Evolutionary conservation across 2,888 invertebrate species (phyloP), one percentile per base, ranked within the genome.

Genomic region (Sphinx pinastri): DNA sequence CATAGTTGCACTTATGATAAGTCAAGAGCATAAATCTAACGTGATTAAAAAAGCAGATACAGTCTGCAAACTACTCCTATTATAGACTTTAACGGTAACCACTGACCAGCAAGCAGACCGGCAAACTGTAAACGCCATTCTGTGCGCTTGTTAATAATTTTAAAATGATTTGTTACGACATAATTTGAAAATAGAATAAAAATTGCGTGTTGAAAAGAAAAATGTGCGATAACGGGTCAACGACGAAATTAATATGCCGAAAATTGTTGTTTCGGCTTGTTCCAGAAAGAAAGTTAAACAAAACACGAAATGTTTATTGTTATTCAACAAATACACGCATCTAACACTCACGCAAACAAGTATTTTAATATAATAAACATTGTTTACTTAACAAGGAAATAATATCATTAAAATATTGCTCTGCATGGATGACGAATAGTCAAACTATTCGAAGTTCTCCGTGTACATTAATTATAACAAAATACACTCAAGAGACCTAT

Each of bases 291-390:
- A 63, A 63, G 13, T 63, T 49, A 49, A 63, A 47, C 13, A 19
- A 25, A 63, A 63, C 63, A 63, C 63, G 63, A 49, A 63, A 63
- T 63, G 47, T 63, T 63, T 63, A 63, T 63, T 12, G 63, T 63
- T 63, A 63, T 63, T 49, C 49, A 63, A 63, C 63, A 63, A 63
- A 47, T 63, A 63, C 63, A 63, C 63, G 63, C 63, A 63, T 60
- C 60, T 49, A 13, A 63, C 47, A 63, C 63, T 63, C 63, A 63
- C 63, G 63, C 63, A 19, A 63, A 13, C 63, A 19, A 19, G 63
- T 49, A 63, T 63, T 63, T 60, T 63, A 49, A 63, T 63, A 63
- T 49, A 63, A 63, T 63, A 63, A 49, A 25, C 63, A 1, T 47
- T 63, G 45, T 63, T 63, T 19, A 49, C 45, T 55, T 19, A 55